Percentiles rank a stretch among this genome's conserved stretches.
Evolutionary conservation across 2,113 vertebrate species (phyloP).

Genomic region (Chroicocephalus ridibundus): DNA sequence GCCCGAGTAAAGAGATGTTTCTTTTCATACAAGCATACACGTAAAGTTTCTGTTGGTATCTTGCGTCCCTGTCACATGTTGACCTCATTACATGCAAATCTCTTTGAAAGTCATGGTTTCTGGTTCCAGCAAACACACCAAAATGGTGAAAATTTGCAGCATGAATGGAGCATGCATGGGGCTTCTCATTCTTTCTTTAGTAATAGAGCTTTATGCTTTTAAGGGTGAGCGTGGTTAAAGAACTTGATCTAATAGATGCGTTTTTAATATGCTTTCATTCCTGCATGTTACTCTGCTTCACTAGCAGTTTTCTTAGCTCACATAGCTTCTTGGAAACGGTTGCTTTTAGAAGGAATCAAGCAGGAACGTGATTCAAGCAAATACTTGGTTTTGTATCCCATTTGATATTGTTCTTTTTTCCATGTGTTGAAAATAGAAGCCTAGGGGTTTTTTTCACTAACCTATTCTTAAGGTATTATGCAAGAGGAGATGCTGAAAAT

Average conservation of each 20-base stretch:
- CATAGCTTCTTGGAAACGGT: accelerated
- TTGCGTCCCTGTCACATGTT: accelerated
- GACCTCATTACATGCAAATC: accelerated
- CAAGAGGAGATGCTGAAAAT: constrained; percentile 80
- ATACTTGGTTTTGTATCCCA: background rate
- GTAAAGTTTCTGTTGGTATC: background rate
- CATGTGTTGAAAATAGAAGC: background rate
- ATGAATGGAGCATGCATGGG: accelerated
- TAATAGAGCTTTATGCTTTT: background rate
- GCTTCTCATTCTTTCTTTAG: background rate
- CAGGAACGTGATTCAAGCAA: background rate
- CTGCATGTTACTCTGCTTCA: background rate
- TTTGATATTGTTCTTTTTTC: background rate
- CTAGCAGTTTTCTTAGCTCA: background rate
- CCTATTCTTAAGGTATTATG: constrained; percentile 76
- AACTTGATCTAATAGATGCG: background rate
- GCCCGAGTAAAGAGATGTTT: background rate
- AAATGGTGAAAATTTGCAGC: background rate
- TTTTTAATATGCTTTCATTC: background rate
- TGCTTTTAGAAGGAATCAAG: background rate
- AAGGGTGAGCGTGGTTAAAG: accelerated
- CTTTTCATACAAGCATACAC: accelerated
- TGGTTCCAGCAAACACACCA: background rate
- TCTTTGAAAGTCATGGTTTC: background rate
- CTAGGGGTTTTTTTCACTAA: background rate